Conservation (phyloP, 2,113 vertebrate species). For the Pimephales promelas region DNA sequence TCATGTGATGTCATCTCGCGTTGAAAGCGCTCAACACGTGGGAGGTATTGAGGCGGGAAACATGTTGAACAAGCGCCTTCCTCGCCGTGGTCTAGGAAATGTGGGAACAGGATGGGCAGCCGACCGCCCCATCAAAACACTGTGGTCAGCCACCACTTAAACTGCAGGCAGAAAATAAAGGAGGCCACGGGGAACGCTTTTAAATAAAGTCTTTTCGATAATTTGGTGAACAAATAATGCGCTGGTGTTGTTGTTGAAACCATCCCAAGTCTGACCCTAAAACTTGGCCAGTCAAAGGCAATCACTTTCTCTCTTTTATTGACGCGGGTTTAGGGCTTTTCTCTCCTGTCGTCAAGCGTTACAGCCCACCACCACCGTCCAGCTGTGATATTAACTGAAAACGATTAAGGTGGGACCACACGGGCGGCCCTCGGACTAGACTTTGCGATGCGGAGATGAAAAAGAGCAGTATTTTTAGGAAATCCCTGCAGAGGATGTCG, state of each 20-base stretch:
- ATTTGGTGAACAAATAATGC: slow-evolving; percentile 6
- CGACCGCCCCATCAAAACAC: slow-evolving; percentile 74
- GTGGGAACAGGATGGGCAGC: slow-evolving; percentile 73
- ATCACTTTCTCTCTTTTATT: slow-evolving; percentile 49
- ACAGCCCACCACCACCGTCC: slow-evolving; percentile 61
- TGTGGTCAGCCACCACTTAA: slow-evolving; percentile 79
- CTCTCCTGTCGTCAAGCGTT: slow-evolving; percentile 36
- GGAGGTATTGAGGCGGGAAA: slow-evolving; percentile 77
- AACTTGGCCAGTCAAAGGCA: slow-evolving; percentile 29
- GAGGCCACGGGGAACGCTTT: slow-evolving; percentile 61
- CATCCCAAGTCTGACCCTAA: slow-evolving; percentile 7
- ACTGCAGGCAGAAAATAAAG: slow-evolving; percentile 65
- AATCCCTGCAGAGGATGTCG: slow-evolving; percentile 56
- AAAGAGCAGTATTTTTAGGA: slow-evolving; percentile 74
- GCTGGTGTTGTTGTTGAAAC: slow-evolving; percentile 36
- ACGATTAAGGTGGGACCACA: slow-evolving; percentile 76
- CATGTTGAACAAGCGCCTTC: slow-evolving; percentile 79
- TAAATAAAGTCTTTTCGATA: slow-evolving; percentile 42
- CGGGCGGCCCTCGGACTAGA: slow-evolving; percentile 72
- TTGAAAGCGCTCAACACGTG: slow-evolving; percentile 65
- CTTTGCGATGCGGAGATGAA: slow-evolving; percentile 42
- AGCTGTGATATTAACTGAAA: slow-evolving; percentile 75
- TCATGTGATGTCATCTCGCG: slow-evolving; percentile 73
- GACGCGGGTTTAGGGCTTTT: slow-evolving; percentile 48
- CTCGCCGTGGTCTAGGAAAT: slow-evolving; percentile 70